Evolutionary conservation across 1,140 invertebrate genomes (phyloP).

Genomic region (Drosophila tristis): DNA sequence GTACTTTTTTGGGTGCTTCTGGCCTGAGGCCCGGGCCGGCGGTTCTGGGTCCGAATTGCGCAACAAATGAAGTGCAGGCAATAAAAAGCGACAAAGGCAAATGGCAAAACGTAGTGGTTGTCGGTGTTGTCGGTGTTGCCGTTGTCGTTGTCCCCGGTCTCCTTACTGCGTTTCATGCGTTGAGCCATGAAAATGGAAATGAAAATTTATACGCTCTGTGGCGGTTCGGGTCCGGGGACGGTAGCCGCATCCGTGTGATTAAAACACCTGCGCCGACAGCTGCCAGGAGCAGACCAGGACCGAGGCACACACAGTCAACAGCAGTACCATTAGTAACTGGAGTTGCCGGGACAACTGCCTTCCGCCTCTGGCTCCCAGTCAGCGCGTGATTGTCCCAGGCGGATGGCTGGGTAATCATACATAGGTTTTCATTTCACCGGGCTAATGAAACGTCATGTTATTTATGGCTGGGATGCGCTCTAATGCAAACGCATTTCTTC

Average conservation of each 20-base stretch:
- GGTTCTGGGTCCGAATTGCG: slow-evolving; percentile 54
- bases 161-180: slow-evolving; percentile 61
- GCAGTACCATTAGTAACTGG: slow-evolving; percentile 15
- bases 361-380: background rate
- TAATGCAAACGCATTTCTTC: slow-evolving; percentile 76
- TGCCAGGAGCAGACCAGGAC: slow-evolving; percentile 39
- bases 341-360: slow-evolving; percentile 29
- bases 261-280: slow-evolving; percentile 78
- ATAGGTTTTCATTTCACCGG: slow-evolving; percentile 72
- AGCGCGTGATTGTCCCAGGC: slow-evolving; percentile 42
- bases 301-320: background rate
- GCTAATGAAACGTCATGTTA: slow-evolving; percentile 81
- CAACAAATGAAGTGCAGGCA: slow-evolving; percentile 81
- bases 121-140: slow-evolving; percentile 21
- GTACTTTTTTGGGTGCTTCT: slow-evolving; percentile 35
- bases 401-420: slow-evolving; percentile 54
- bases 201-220: slow-evolving; percentile 74
- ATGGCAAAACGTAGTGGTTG: slow-evolving; percentile 53
- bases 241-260: slow-evolving; percentile 59
- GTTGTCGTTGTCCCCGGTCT: slow-evolving; percentile 22
- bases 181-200: slow-evolving; percentile 78
- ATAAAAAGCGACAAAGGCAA: slow-evolving; percentile 81
- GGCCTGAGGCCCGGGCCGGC: slow-evolving; percentile 12
- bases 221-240: slow-evolving; percentile 16
- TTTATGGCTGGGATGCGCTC: slow-evolving; percentile 69